Conservation (phyloP, 2,888 invertebrate genomes). For the Byasa hedistus region DNA sequence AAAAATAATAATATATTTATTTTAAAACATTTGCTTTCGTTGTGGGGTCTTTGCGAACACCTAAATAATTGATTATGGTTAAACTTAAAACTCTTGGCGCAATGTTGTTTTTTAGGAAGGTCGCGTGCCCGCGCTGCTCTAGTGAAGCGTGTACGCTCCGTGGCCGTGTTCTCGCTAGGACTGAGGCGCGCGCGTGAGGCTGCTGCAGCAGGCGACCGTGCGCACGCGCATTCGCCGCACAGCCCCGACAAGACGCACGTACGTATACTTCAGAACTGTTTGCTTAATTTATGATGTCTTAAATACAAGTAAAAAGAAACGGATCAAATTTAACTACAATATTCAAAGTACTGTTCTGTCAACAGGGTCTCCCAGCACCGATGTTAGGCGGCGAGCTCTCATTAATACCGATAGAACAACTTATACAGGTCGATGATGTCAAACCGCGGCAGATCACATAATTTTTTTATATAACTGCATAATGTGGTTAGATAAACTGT, state of each 20-base stretch:
- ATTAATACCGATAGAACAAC: conserved; percentile 91
- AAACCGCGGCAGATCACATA: conserved; percentile 55
- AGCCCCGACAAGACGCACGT: conserved; percentile 38
- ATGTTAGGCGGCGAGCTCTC: conserved; percentile 90
- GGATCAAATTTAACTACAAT: neutral
- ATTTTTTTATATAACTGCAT: conserved; percentile 20
- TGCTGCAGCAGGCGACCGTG: conserved; percentile 82
- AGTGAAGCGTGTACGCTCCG: conserved; percentile 91
- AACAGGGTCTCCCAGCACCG: conserved; percentile 81
- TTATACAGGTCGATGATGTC: conserved; percentile 86
- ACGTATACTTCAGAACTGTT: conserved; percentile 34
- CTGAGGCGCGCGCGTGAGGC: conserved; percentile 89
- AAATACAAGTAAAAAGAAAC: too few relatives aligned
- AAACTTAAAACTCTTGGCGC: conserved; percentile 3
- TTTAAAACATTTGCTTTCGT: too few relatives aligned
- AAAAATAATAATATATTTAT: too few relatives aligned
- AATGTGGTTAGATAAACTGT: conserved; percentile 12
- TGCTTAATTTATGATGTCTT: too few relatives aligned
- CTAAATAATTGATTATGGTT: too few relatives aligned
- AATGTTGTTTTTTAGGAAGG: conserved; percentile 56
- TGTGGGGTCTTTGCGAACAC: too few relatives aligned
- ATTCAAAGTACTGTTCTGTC: neutral
- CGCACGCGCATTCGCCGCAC: conserved; percentile 54
- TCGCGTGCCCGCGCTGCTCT: conserved; percentile 83
- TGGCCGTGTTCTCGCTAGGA: conserved; percentile 91